Evolutionary conservation across 2,113 vertebrate species (phyloP).

Genomic region (Salminus brasiliensis): DNA sequence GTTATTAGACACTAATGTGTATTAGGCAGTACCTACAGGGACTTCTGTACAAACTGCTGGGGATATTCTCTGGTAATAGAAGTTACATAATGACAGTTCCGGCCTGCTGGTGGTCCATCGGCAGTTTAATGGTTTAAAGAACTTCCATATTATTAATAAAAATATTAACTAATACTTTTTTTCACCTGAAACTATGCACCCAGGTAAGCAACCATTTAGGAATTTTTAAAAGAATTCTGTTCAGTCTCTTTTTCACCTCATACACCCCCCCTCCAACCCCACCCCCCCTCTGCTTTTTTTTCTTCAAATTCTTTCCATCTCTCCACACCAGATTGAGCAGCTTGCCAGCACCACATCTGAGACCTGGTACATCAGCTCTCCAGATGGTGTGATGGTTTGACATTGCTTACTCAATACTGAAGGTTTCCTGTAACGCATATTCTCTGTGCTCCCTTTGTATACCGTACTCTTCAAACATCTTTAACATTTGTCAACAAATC

Average conservation of each 20-base stretch:
- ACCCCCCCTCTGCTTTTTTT: neutral
- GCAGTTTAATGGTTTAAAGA: no score
- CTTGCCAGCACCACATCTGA: conserved; percentile 29
- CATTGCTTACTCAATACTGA: conserved; percentile 2
- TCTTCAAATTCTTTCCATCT: conserved; percentile 29
- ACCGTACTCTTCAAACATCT: conserved; percentile 32
- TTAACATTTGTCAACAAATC: conserved; percentile 42
- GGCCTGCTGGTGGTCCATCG: no score
- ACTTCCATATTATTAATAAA: no score
- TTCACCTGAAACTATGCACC: no score
- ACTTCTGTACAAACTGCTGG: no score
- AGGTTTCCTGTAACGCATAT: conserved; percentile 3
- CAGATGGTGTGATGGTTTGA: conserved; percentile 25
- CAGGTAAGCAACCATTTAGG: no score
- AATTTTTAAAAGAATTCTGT: neutral
- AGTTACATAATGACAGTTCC: no score
- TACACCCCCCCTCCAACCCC: no score
- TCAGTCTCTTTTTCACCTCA: neutral
- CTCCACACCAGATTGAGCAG: conserved; percentile 16
- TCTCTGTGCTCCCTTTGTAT: neutral
- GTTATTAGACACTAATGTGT: no score
- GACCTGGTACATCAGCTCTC: conserved; percentile 16
- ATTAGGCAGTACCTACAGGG: no score
- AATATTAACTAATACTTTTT: no score
- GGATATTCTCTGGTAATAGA: no score